A percentile compares a stretch with the other conserved stretches of the same genome.
Evolutionary conservation across 2,113 vertebrate genomes (phyloP).

Genomic region (Hippocampus barbouri): DNA sequence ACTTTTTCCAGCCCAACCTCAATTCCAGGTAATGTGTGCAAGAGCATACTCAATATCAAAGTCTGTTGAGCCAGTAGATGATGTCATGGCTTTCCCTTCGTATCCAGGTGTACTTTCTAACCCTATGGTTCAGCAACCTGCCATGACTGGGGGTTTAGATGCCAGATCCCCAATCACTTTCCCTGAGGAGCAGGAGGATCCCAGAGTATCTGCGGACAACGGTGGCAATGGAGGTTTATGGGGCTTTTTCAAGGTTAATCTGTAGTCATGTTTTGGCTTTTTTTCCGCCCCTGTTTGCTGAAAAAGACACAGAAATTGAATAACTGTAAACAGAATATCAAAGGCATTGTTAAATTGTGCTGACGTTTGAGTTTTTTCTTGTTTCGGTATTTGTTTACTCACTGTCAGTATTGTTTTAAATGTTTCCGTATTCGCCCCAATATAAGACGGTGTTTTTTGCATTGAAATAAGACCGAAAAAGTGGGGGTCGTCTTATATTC

Average conservation of each 20-base stretch:
- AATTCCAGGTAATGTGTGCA: slow-evolving; percentile 72
- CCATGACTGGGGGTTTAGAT: slow-evolving; percentile 62
- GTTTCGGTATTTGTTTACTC: no score
- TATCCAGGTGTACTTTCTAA: slow-evolving; percentile 72
- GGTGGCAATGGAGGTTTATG: slow-evolving; percentile 80
- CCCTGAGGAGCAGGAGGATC: slow-evolving; percentile 87
- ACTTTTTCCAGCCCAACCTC: slow-evolving; percentile 77
- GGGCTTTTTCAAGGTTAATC: slow-evolving; percentile 90
- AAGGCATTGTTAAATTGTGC: no score
- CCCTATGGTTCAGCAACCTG: slow-evolving; percentile 78
- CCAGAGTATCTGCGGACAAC: slow-evolving; percentile 49
- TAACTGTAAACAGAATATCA: no score
- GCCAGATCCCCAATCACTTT: slow-evolving; percentile 87
- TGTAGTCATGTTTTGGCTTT: no score
- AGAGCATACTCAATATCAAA: not conserved
- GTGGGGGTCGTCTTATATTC: no score
- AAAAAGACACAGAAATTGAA: no score
- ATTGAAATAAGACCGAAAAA: no score
- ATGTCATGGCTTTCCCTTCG: not conserved
- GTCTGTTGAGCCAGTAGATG: not conserved
- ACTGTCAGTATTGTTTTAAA: no score
- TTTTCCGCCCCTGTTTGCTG: no score
- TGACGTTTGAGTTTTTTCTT: no score
- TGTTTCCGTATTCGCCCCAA: no score
- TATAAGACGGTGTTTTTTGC: no score